Base-by-base conservation (phyloP, 2,797 vertebrate genomes). In the Danio choprae region DNA sequence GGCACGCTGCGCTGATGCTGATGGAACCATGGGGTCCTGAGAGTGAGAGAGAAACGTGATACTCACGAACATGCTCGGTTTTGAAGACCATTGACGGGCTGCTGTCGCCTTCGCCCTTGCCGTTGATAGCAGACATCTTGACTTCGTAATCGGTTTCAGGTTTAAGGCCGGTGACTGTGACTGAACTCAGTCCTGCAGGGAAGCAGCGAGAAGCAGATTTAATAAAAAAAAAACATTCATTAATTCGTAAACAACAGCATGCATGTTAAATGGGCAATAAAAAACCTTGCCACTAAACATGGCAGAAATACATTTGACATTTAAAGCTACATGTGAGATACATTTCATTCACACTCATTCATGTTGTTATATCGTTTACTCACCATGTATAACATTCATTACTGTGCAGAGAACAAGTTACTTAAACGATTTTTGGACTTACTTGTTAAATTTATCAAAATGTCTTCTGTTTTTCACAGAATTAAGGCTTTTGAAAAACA, bases 41-140 rank as follows among this genome's bases (percentile, higher is more conserved):
- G 67, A 56, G 67, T 29, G n/a, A 29, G 15, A 63, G 64, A 58
- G 46, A 69, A 59, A 63, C 12, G 59, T 9, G 65, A 62, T 88
- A 98, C 98, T 99, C 97, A 99, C 98, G 96, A 81, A 99, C 96
- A 88, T 96, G 96, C 80, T 96, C 92, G 0, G 98, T 99, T 92
- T 96, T 96, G 94, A 99, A 99, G 85, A 94, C 85, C 0, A 93
- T 90, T 0, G 89, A 77, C 0, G 88, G 59, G 77, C 97, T 97
- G 84, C 93, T 93, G 87, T 99, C 98, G 0, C 98, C 96, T 81
- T 96, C 92, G 0, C 98, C 98, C 83, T 99, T 99, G 86, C 98
- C 98, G 0, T 99, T 99, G 90, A 98, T 91, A 5, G 97, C 98
- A 0, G 96, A 97, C 90, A 99, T 87, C 79, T 94, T 95, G 74